phyloP scores from a whole-genome alignment of 2,888 invertebrate genomes.

The Leptogaster cylindrica region DNA sequence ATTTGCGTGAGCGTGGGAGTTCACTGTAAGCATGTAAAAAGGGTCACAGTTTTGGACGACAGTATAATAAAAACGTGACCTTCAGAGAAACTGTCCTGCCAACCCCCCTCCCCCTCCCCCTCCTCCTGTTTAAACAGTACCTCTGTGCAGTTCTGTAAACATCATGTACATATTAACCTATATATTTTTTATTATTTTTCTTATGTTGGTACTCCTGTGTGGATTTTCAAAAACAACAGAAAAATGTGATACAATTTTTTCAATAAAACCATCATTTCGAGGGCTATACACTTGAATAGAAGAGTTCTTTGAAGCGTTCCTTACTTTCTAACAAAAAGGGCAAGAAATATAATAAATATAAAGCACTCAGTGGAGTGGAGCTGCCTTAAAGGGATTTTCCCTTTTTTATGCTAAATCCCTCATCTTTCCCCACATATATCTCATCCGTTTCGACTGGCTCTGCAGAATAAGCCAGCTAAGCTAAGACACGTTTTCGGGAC shows the following conservation, averaged over 20 bases:
- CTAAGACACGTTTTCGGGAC: conserved; percentile 7
- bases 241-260: neutral
- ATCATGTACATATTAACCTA: too few species aligned
- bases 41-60: too few species aligned
- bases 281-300: conserved; percentile 10
- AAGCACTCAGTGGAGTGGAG: conserved; percentile 17
- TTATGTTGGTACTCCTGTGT: too few species aligned
- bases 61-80: too few species aligned
- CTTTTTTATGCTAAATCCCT: conserved; percentile 17
- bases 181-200: too few species aligned
- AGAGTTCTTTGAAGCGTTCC: conserved; percentile 1
- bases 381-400: conserved; percentile 20
- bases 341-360: conserved; percentile 12
- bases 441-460: neutral
- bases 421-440: conserved; percentile 8
- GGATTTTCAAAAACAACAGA: too few species aligned
- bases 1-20: too few species aligned
- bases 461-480: conserved; percentile 18
- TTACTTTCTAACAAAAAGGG: neutral
- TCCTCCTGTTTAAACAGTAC: too few species aligned
- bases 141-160: too few species aligned
- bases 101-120: too few species aligned
- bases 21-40: too few species aligned
- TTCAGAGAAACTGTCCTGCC: too few species aligned
- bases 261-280: conserved; percentile 11